Evolutionary conservation across 2,113 vertebrate genomes (phyloP).

Genomic region (Cebus imitator): DNA sequence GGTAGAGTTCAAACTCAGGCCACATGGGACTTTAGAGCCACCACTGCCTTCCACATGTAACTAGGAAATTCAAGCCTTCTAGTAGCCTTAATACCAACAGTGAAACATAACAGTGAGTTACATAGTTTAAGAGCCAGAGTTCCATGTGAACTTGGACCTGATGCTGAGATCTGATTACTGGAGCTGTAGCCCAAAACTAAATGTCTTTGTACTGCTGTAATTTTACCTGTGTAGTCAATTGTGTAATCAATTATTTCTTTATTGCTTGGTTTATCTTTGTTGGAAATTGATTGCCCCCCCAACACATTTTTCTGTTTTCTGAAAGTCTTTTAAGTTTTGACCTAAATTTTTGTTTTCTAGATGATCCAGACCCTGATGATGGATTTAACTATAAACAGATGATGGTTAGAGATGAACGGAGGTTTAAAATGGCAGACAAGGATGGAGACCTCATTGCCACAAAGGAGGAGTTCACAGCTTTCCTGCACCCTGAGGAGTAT

Average conservation of each 20-base stretch:
- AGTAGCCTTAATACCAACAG: neutral
- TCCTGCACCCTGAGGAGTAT: conserved; percentile 94
- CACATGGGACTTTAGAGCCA: neutral
- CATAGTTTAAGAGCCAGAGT: neutral
- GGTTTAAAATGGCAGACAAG: conserved; percentile 91
- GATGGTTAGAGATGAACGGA: conserved; percentile 92
- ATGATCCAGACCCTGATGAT: conserved; percentile 91
- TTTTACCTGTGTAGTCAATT: neutral
- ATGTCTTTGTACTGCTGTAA: neutral
- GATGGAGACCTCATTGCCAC: conserved; percentile 89
- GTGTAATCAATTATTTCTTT: neutral
- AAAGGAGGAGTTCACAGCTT: conserved; percentile 93
- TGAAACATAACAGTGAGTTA: neutral
- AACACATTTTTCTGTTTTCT: conserved; percentile 17
- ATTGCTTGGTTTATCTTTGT: conserved; percentile 27
- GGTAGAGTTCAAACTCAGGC: neutral
- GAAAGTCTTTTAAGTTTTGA: neutral
- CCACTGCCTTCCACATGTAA: neutral
- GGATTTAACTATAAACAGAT: conserved; percentile 94
- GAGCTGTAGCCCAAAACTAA: neutral
- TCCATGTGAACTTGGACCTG: neutral
- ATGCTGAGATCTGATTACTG: neutral
- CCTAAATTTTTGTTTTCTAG: conserved; percentile 79
- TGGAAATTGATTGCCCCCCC: conserved; percentile 29
- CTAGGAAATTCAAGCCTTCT: neutral